Conservation (phyloP, 2,888 invertebrate genomes). For the Rhingia rostrata region DNA sequence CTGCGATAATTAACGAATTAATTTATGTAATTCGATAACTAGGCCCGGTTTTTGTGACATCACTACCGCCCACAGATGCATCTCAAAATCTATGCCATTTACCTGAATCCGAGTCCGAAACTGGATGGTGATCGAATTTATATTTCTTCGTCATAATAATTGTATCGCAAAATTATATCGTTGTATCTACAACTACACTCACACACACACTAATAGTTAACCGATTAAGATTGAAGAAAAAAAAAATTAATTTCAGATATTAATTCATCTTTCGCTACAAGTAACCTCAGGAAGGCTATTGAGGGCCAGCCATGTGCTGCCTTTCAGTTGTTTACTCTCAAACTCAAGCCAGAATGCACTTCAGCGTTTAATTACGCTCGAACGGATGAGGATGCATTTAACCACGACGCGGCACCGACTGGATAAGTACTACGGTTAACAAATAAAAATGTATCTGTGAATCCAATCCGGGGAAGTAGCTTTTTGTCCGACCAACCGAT, state of each 20-base stretch:
- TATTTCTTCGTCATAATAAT: slow-evolving; percentile 48
- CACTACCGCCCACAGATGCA: slow-evolving; percentile 19
- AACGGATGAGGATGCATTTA: slow-evolving; percentile 7
- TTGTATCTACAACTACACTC: not conserved
- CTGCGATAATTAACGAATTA: slow-evolving; percentile 55
- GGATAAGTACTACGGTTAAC: not conserved
- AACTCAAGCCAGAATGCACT: slow-evolving; percentile 35
- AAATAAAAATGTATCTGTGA: not conserved
- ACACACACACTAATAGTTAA: not conserved
- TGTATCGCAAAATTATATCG: not conserved
- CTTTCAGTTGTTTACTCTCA: slow-evolving; percentile 27
- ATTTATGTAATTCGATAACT: slow-evolving; percentile 23
- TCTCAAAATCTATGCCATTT: slow-evolving; percentile 15
- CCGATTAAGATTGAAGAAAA: not conserved
- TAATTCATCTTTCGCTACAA: slow-evolving; percentile 20
- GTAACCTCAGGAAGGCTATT: not conserved
- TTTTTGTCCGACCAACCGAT: slow-evolving; percentile 29
- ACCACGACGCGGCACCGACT: slow-evolving; percentile 9
- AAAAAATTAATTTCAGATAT: not conserved
- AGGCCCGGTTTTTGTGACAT: slow-evolving; percentile 9
- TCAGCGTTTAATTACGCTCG: slow-evolving; percentile 35
- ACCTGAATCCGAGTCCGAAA: slow-evolving; percentile 44
- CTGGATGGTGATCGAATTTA: slow-evolving; percentile 25
- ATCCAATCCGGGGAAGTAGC: not conserved
- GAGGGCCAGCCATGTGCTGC: slow-evolving; percentile 37